A percentile compares a stretch with the other conserved stretches of the same genome.
phyloP scores from a whole-genome alignment of 2,113 vertebrate genomes.

The Entelurus aequoreus region DNA sequence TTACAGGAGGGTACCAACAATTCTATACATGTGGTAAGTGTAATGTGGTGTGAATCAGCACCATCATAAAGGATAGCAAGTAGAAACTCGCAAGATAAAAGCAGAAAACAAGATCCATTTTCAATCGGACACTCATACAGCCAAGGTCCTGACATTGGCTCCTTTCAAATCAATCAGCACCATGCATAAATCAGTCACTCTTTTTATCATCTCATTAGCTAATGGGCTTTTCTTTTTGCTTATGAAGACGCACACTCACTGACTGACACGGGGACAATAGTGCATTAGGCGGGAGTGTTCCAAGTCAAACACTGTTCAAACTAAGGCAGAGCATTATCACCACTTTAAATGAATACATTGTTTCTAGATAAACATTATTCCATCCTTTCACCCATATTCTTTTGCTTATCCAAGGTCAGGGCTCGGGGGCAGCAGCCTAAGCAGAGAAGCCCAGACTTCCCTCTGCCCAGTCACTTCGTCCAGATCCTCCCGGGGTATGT shows the following conservation, averaged over 20 bases:
- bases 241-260: neutral
- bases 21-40: too few species aligned
- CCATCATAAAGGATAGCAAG: slow-evolving; percentile 1
- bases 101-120: neutral
- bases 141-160: slow-evolving; percentile 20
- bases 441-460: too few species aligned
- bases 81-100: neutral
- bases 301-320: neutral
- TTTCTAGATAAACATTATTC: too few species aligned
- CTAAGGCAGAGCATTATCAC: too few species aligned
- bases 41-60: neutral
- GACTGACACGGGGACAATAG: neutral
- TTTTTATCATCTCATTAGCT: slow-evolving; percentile 37
- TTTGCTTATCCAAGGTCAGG: too few species aligned
- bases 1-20: too few species aligned
- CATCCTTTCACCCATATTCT: too few species aligned
- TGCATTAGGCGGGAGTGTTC: neutral
- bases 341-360: too few species aligned
- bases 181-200: slow-evolving; percentile 24
- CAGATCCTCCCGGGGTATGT: too few species aligned
- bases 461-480: too few species aligned
- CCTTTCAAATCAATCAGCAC: slow-evolving; percentile 21
- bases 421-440: too few species aligned
- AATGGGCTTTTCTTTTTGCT: slow-evolving; percentile 28
- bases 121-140: slow-evolving; percentile 36